Evolutionary conservation across 2,113 vertebrate species (phyloP).

Genomic region (Callithrix jacchus): DNA sequence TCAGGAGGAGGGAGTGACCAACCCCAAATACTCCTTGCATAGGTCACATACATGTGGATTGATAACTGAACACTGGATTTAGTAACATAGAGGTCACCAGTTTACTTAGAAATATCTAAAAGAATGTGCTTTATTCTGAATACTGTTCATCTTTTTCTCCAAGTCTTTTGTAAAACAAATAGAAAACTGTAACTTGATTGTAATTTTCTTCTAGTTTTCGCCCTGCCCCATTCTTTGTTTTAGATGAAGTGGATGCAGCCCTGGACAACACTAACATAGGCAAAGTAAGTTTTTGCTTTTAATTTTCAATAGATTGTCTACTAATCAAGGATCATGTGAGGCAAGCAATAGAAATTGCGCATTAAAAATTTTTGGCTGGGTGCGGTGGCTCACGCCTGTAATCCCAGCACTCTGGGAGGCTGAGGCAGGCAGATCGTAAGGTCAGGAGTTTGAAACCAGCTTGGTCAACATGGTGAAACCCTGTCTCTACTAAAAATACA

Average conservation of each 20-base stretch:
- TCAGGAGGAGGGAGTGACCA: neutral
- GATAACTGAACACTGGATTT: accelerated
- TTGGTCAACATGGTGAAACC: too few relatives aligned
- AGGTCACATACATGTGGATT: accelerated
- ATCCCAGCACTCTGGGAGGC: too few relatives aligned
- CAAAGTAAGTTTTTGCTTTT: constrained; percentile 85
- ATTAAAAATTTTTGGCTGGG: neutral
- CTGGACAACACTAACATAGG: constrained; percentile 95
- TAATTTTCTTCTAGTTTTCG: constrained; percentile 86
- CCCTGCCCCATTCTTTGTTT: constrained; percentile 94
- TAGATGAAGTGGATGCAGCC: constrained; percentile 97
- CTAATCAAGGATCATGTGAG: accelerated
- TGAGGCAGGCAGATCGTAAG: too few relatives aligned
- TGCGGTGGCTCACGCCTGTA: too few relatives aligned
- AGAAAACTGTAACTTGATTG: neutral
- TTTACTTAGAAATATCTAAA: neutral
- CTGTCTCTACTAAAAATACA: too few relatives aligned
- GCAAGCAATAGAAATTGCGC: neutral
- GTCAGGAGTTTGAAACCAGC: too few relatives aligned
- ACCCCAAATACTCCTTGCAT: accelerated
- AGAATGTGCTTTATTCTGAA: neutral
- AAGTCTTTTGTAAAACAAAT: neutral
- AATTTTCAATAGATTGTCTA: neutral
- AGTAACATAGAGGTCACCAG: accelerated
- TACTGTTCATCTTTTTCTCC: neutral